These are phyloP conservation scores for Meghimatium bilineatum DNA, from an alignment of 2,888 invertebrate genomes.

Conservation along the genomic window DNA sequence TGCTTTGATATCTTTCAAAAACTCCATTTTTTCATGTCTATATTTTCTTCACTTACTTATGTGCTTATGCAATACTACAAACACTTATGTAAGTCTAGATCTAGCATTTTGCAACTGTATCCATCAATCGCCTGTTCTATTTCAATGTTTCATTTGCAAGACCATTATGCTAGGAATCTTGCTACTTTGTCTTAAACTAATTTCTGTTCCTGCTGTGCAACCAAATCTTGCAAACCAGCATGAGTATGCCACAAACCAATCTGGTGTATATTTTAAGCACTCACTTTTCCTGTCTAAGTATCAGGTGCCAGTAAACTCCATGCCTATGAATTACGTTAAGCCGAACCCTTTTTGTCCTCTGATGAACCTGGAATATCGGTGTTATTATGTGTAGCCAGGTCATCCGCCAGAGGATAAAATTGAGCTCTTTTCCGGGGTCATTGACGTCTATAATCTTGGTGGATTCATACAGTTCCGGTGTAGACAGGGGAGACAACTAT, in stretches of 20 bases:
- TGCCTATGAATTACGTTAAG: background rate
- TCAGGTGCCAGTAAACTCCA: background rate
- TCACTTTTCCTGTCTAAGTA: background rate
- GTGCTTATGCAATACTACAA: too few species aligned
- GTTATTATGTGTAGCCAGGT: background rate
- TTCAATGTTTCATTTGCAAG: background rate
- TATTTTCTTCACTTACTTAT: too few species aligned
- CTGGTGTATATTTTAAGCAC: conserved; percentile 2
- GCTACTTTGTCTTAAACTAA: background rate
- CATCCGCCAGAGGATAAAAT: background rate
- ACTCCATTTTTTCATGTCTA: too few species aligned
- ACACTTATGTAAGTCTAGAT: too few species aligned
- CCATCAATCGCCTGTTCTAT: too few species aligned
- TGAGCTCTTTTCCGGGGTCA: background rate
- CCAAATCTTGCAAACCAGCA: background rate
- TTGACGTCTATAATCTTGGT: conserved; percentile 2
- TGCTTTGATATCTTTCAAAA: too few species aligned
- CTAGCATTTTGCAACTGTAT: too few species aligned
- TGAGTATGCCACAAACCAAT: background rate
- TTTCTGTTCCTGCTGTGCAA: background rate
- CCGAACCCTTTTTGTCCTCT: background rate
- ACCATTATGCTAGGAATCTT: background rate
- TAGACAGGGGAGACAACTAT: background rate
- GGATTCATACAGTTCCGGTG: background rate
- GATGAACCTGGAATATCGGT: background rate